phyloP scores from a whole-genome alignment of 30 jellyfish, hydroid and myxozoan species.

The Turritopsis dohrnii region DNA sequence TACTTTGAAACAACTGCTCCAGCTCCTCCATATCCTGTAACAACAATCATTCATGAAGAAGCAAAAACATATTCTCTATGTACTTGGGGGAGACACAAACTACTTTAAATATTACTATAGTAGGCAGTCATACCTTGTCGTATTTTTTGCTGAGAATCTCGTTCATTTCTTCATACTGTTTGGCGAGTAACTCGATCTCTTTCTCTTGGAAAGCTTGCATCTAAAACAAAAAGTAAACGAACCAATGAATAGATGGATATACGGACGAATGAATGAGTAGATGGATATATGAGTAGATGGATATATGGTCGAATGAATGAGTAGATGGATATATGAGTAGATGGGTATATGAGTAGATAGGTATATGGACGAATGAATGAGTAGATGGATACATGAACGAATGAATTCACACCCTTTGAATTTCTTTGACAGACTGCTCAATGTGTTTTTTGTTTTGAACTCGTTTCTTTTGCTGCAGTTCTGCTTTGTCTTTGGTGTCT shows the following conservation, averaged over 20 bases:
- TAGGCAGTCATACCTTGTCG: background rate
- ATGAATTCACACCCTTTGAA: slow-evolving; percentile 67
- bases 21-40: slow-evolving; percentile 17
- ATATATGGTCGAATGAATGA: background rate
- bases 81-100: no score
- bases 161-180: slow-evolving; percentile 50
- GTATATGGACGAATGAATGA: background rate
- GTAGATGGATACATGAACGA: background rate
- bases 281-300: no score
- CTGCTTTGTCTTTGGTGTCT: slow-evolving; percentile 72
- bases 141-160: background rate
- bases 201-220: slow-evolving; percentile 69
- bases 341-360: background rate
- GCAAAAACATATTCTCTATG: background rate
- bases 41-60: background rate
- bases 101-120: no score
- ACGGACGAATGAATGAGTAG: background rate
- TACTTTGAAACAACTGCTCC: background rate
- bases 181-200: slow-evolving; percentile 39
- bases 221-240: slow-evolving; percentile 12
- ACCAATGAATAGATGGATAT: background rate
- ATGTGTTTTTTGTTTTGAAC: slow-evolving; percentile 82
- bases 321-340: background rate
- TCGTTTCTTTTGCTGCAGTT: slow-evolving; percentile 77
- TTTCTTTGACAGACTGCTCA: slow-evolving; percentile 91